A percentile compares a stretch with the other conserved stretches of the same genome.
Evolutionary conservation across 2,113 vertebrate species (phyloP).

Genomic region (Thunnus thynnus): DNA sequence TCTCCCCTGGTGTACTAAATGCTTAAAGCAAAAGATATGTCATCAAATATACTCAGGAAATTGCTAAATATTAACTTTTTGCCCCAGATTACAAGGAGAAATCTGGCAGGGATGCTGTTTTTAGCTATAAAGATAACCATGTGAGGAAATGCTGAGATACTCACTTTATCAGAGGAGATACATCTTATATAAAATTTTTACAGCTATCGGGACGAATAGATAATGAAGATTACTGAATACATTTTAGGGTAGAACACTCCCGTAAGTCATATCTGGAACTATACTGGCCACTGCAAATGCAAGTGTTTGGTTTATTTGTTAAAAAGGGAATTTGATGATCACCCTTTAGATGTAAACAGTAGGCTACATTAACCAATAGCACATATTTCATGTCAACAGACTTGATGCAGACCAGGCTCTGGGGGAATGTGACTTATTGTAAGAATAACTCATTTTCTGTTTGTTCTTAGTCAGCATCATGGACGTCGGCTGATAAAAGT

Average conservation of each 20-base stretch:
- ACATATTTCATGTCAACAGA: slow-evolving; percentile 5
- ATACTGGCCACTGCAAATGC: background rate
- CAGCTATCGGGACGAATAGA: too few species aligned
- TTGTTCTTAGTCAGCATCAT: slow-evolving; percentile 61
- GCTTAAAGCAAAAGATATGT: background rate
- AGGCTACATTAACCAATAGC: background rate
- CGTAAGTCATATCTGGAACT: too few species aligned
- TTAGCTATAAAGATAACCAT: too few species aligned
- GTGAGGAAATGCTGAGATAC: too few species aligned
- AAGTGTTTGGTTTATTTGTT: background rate
- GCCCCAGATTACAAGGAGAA: too few species aligned
- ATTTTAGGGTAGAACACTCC: too few species aligned
- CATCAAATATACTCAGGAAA: background rate
- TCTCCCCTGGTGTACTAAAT: background rate
- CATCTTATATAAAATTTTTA: too few species aligned
- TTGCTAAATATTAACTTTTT: background rate
- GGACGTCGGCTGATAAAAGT: slow-evolving; percentile 44
- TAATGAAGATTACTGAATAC: too few species aligned
- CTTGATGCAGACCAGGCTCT: background rate
- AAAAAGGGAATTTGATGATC: background rate
- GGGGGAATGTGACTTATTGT: background rate
- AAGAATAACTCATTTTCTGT: slow-evolving; percentile 23
- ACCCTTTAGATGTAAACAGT: background rate
- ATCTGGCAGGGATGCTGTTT: too few species aligned
- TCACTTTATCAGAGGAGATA: too few species aligned